A percentile compares a stretch with the other conserved stretches of the same genome.
Evolutionary conservation across 2,113 vertebrate species (phyloP).

Genomic region (Nycticebus coucang): DNA sequence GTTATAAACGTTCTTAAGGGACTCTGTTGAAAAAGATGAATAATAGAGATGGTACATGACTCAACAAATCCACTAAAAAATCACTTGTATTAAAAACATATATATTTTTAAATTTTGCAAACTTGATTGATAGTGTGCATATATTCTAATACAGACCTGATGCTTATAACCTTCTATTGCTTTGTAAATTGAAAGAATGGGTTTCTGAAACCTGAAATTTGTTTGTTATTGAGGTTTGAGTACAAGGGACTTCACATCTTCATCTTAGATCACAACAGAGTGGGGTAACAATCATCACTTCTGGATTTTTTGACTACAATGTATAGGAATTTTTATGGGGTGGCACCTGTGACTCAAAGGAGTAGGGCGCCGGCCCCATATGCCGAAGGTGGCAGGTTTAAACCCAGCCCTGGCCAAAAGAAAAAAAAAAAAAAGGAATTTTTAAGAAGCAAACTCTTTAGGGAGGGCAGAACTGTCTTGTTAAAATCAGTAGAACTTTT

Average conservation of each 20-base stretch:
- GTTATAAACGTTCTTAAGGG: not conserved
- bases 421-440: not conserved
- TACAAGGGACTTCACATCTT: constrained; percentile 39
- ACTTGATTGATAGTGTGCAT: not conserved
- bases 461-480: not conserved
- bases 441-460: not conserved
- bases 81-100: not conserved
- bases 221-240: constrained; percentile 52
- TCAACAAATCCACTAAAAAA: not conserved
- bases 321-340: not conserved
- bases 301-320: constrained; percentile 68
- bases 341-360: too few species aligned
- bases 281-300: constrained; percentile 39
- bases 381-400: too few species aligned
- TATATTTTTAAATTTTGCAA: not conserved
- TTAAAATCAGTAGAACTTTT: constrained; percentile 56
- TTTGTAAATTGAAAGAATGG: constrained; percentile 67
- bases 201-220: constrained; percentile 65
- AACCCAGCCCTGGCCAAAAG: too few species aligned
- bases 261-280: constrained; percentile 63
- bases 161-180: not conserved
- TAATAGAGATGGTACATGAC: not conserved
- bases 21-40: constrained; percentile 16
- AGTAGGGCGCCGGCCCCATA: too few species aligned
- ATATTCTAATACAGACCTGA: not conserved